These are phyloP conservation scores for Pygocentrus nattereri DNA, from an alignment of 2,797 vertebrate genomes.

Conservation along the genomic window DNA sequence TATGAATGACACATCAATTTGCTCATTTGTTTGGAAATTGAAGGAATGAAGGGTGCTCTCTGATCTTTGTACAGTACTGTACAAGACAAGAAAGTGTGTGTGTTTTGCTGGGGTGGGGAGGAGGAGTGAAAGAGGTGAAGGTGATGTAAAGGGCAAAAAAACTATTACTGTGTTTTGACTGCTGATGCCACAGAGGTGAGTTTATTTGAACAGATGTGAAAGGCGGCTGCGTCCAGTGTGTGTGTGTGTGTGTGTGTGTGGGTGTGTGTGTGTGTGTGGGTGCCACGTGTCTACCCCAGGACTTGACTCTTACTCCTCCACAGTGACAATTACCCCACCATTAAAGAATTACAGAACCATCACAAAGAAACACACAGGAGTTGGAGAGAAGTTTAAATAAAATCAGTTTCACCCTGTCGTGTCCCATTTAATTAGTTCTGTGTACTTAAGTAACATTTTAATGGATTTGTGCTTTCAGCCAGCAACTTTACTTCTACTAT, in stretches of 20 bases:
- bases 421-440: no score
- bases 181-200: conserved; percentile 44
- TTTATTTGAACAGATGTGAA: conserved; percentile 58
- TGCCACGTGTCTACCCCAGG: conserved; percentile 23
- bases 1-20: no score
- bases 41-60: no score
- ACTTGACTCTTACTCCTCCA: conserved; percentile 8
- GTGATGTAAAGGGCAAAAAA: conserved; percentile 38
- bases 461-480: neutral
- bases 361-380: neutral
- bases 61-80: no score
- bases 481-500: neutral
- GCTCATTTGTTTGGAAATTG: no score
- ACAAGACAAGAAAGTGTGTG: no score
- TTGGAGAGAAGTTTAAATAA: neutral
- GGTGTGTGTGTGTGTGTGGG: neutral
- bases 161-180: conserved; percentile 54
- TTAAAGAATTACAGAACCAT: conserved; percentile 35
- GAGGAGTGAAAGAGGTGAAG: neutral
- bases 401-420: neutral
- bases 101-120: no score
- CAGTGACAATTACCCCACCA: conserved; percentile 40
- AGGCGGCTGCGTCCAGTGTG: neutral
- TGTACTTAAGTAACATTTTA: no score
- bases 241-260: neutral